phyloP scores from a whole-genome alignment of 2,113 vertebrate genomes.

The Periophthalmus modestus region DNA sequence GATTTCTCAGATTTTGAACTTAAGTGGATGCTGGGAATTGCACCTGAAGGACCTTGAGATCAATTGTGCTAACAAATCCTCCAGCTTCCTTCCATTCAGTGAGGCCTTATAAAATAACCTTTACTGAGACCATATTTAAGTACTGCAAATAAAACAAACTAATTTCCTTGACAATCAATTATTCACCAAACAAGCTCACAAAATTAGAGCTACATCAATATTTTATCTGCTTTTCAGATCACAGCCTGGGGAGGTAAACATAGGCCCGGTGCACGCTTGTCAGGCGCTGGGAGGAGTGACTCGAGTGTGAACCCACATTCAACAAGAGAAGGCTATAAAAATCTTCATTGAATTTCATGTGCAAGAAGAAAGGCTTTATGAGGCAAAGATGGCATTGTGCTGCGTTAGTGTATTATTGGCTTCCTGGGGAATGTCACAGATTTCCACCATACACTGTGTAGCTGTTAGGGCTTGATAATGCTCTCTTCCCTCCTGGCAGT shows the following conservation, averaged over 20 bases:
- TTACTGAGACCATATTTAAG: constrained; percentile 18
- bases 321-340: constrained; percentile 13
- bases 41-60: constrained; percentile 10
- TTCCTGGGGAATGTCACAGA: constrained; percentile 12
- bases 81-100: neutral
- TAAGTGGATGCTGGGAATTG: constrained; percentile 7
- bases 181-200: constrained; percentile 48
- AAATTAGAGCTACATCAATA: constrained; percentile 60
- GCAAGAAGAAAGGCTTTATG: constrained; percentile 7
- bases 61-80: constrained; percentile 6
- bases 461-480: constrained; percentile 23
- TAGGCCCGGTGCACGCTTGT: constrained; percentile 19
- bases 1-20: neutral
- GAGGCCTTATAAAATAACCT: constrained; percentile 1
- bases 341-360: constrained; percentile 14
- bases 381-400: constrained; percentile 6
- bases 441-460: constrained; percentile 8
- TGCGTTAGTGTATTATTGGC: constrained; percentile 21
- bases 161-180: constrained; percentile 40
- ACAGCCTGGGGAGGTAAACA: constrained; percentile 14
- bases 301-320: constrained; percentile 3
- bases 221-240: constrained; percentile 35
- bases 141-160: constrained; percentile 37
- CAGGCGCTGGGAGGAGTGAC: constrained; percentile 6
- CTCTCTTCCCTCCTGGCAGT: constrained; percentile 27